Base-by-base conservation (phyloP, 2,888 invertebrate genomes). In the Protonemura montana region DNA sequence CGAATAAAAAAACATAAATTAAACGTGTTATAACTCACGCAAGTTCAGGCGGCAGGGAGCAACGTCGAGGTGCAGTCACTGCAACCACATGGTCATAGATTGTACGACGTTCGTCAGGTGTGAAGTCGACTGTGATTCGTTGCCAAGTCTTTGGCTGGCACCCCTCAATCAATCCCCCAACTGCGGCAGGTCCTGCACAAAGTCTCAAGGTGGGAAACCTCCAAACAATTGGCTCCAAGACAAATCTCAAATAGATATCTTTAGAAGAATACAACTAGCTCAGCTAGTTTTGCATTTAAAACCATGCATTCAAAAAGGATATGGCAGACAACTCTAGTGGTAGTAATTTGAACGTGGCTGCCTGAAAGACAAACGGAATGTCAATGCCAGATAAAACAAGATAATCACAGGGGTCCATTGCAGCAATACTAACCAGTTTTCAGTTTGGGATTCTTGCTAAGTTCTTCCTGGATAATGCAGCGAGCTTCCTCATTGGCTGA, bases 21-120 rank as follows among this genome's bases (percentile, higher is more conserved):
- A 10, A 35, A 35, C 10, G 35, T 10, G 35, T 6, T 10, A 10
- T 35, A 1, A 59, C 59, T 59, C 13, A 59, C 59, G 59, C 59
- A 21, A 59, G 59, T 59, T 59, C 59, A 21, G 59, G 59, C 59
- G 59, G 59, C 13, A 21, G 59, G 1, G 59, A 21, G 1, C 7
- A 2, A 2, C 59, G 59, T 1, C 25, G 59, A 3, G 59, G 59
- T 2, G 13, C 41, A 89, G 91, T 91, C 86, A 91, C 89, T 3
- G 90, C 89, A 81, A 93, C 91, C 28, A 92, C 92, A 25, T 93
- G 93, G 87, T 93, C 92, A 88, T 94, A 92, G 41, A 94, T 90
- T 10, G 93, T 93, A 29, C 93, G 90, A 10, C 94, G 91, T 91
- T 94, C 94, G 88, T 94, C 94, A 0, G 91, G 87, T 0, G 93